Percentiles rank a stretch among this genome's conserved stretches.
Evolutionary conservation across 2,888 invertebrate species (phyloP).

Genomic region (Vesta saturnalis): DNA sequence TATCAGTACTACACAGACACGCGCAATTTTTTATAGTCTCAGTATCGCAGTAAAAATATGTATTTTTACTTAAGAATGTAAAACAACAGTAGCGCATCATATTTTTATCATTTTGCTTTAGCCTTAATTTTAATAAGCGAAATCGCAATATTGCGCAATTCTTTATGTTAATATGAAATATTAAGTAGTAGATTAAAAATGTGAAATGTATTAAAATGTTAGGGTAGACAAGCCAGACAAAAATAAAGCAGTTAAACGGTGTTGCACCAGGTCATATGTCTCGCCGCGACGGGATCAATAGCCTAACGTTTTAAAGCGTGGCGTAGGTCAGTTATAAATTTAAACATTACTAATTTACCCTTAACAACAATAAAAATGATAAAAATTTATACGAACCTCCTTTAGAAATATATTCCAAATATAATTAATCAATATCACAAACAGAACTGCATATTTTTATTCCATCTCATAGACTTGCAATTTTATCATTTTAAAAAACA

Average conservation of each 20-base stretch:
- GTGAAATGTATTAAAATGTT: not conserved
- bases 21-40: too few species aligned
- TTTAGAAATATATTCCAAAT: not conserved
- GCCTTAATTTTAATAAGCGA: too few species aligned
- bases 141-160: too few species aligned
- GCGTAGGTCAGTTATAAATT: slow-evolving; percentile 29
- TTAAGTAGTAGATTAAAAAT: too few species aligned
- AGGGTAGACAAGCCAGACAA: slow-evolving; percentile 2
- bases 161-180: too few species aligned
- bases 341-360: not conserved
- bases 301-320: slow-evolving; percentile 8
- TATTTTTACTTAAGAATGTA: too few species aligned
- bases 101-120: too few species aligned
- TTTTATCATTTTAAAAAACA: slow-evolving; percentile 22
- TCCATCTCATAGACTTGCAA: slow-evolving; percentile 1
- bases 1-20: too few species aligned
- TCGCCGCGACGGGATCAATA: slow-evolving; percentile 13
- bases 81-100: too few species aligned
- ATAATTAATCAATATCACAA: not conserved
- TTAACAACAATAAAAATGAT: not conserved
- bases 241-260: slow-evolving; percentile 16
- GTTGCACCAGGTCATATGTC: slow-evolving; percentile 4
- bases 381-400: not conserved
- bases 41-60: too few species aligned
- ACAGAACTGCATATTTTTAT: not conserved